Conservation (phyloP, 2,888 invertebrate genomes). For the Morpho deidamia region DNA sequence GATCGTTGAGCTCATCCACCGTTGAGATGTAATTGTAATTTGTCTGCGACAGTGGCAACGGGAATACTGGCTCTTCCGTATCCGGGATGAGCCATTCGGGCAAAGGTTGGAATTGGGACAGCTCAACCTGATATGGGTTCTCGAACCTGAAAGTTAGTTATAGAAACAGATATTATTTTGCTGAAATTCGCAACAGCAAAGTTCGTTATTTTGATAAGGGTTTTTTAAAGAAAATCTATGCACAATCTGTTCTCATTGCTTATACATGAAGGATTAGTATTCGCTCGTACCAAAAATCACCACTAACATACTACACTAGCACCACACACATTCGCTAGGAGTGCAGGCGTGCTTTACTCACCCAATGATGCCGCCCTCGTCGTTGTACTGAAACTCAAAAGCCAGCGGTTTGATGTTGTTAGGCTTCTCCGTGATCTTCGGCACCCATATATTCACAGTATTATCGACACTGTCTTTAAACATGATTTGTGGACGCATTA, state of each 20-base stretch:
- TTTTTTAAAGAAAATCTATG: too few relatives aligned
- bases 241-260: too few relatives aligned
- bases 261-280: too few relatives aligned
- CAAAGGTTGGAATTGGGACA: conserved; percentile 84
- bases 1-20: conserved; percentile 78
- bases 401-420: background rate
- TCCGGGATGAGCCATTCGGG: conserved; percentile 65
- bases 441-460: background rate
- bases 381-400: conserved; percentile 13
- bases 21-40: conserved; percentile 84
- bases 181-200: too few relatives aligned
- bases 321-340: too few relatives aligned
- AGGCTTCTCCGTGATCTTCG: background rate
- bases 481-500: background rate
- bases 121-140: conserved; percentile 93
- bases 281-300: too few relatives aligned
- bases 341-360: too few relatives aligned
- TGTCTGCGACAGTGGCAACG: conserved; percentile 78
- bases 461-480: background rate
- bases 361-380: too few relatives aligned
- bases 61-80: conserved; percentile 51
- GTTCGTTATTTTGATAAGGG: too few relatives aligned
- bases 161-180: too few relatives aligned
- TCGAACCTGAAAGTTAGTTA: conserved; percentile 78
- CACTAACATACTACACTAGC: too few relatives aligned